These are phyloP conservation scores for Pelobates cultripes DNA, from an alignment of 2,797 vertebrate genomes.

Conservation along the genomic window DNA sequence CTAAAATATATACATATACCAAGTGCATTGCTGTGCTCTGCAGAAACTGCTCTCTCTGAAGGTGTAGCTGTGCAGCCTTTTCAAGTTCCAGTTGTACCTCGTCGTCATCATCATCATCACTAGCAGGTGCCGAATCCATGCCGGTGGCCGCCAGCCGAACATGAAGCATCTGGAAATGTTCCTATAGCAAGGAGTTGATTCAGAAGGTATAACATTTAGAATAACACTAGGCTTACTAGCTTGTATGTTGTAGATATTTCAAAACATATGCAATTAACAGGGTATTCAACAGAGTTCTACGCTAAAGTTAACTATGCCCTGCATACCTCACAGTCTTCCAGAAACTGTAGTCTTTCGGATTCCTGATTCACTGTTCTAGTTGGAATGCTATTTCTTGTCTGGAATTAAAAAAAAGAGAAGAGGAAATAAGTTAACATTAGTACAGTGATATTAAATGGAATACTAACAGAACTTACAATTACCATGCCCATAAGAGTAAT, in stretches of 20 bases:
- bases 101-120: conserved; percentile 80
- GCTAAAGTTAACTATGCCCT: background rate
- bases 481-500: too few relatives aligned
- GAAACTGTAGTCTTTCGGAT: background rate
- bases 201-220: background rate
- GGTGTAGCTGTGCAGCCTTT: conserved; percentile 57
- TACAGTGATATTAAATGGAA: too few relatives aligned
- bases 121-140: conserved; percentile 81
- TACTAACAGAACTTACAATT: too few relatives aligned
- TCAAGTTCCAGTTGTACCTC: conserved; percentile 72
- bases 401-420: too few relatives aligned
- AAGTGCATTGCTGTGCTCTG: conserved; percentile 68
- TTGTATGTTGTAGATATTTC: background rate
- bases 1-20: conserved; percentile 65
- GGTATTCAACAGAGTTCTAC: background rate
- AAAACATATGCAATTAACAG: background rate
- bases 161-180: conserved; percentile 74
- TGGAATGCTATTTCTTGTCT: background rate
- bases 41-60: conserved; percentile 65
- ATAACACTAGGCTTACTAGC: background rate
- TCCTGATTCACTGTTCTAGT: background rate
- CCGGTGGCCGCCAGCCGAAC: conserved; percentile 74
- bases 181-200: conserved; percentile 60
- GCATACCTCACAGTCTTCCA: conserved; percentile 14
- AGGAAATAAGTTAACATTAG: too few relatives aligned